Evolutionary conservation across 2,797 vertebrate genomes (phyloP).

Genomic region (Sebastes vulpes): DNA sequence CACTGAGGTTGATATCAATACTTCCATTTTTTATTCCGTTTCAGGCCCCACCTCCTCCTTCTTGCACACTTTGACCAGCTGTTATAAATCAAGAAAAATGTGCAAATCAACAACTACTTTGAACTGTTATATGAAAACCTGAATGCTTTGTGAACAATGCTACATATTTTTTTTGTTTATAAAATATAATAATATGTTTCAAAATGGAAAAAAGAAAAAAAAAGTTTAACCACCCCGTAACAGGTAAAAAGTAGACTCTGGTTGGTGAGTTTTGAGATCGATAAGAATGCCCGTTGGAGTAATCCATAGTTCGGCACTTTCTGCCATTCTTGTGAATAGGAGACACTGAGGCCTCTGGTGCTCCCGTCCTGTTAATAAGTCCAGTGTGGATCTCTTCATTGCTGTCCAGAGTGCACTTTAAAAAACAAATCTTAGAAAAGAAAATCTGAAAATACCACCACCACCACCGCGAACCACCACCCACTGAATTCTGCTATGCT

Average conservation of each 20-base stretch:
- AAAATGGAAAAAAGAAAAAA: conserved; percentile 80
- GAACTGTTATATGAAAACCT: conserved; percentile 88
- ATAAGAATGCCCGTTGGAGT: conserved; percentile 86
- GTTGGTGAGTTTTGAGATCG: conserved; percentile 79
- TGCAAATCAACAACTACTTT: conserved; percentile 87
- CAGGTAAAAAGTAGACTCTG: conserved; percentile 79
- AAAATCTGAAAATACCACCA: conserved; percentile 58
- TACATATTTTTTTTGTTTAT: conserved; percentile 89
- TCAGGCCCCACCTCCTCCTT: conserved; percentile 66
- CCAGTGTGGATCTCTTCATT: conserved; percentile 81
- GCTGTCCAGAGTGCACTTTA: conserved; percentile 72
- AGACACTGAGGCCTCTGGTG: conserved; percentile 67
- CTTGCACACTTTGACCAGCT: conserved; percentile 78
- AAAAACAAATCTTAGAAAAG: conserved; percentile 47
- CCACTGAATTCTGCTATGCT: conserved; percentile 80
- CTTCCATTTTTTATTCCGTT: conserved; percentile 63
- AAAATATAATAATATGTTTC: conserved; percentile 83
- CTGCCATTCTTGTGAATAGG: conserved; percentile 61
- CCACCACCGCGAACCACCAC: conserved; percentile 55
- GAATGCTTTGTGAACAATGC: conserved; percentile 93
- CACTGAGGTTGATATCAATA: conserved; percentile 82
- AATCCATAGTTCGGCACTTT: conserved; percentile 70
- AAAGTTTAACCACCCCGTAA: conserved; percentile 74
- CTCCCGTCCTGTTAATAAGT: conserved; percentile 69
- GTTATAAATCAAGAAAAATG: conserved; percentile 83